A percentile compares a stretch with the other conserved stretches of the same genome.
Conservation (phyloP, 2,888 invertebrate genomes). For the Ochropleura leucogaster region DNA sequence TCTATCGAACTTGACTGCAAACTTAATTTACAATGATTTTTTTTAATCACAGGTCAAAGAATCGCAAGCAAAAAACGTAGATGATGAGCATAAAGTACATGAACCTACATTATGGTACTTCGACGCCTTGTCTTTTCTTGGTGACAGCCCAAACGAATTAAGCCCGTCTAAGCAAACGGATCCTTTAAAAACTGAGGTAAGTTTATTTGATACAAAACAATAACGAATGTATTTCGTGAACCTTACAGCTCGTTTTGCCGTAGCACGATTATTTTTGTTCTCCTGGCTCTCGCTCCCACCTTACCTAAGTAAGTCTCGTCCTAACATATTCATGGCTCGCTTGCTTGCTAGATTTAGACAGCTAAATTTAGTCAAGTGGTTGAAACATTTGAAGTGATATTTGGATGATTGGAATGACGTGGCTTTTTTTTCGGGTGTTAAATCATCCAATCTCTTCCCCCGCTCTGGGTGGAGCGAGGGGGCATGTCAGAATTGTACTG, state of each 20-base stretch:
- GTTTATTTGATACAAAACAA: not conserved
- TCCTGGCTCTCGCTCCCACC: not conserved
- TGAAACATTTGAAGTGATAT: not conserved
- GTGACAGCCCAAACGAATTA: slow-evolving; percentile 20
- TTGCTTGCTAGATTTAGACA: not conserved
- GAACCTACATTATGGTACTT: slow-evolving; percentile 40
- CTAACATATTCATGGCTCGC: too few relatives aligned
- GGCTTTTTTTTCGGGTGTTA: too few relatives aligned
- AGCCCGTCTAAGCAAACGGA: not conserved
- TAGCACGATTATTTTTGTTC: not conserved
- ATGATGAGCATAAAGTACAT: slow-evolving; percentile 11
- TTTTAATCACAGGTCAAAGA: slow-evolving; percentile 16
- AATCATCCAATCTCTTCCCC: too few relatives aligned
- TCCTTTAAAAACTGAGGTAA: slow-evolving; percentile 39
- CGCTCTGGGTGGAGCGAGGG: too few relatives aligned
- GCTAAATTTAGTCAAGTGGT: slow-evolving; percentile 10
- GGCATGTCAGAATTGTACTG: too few relatives aligned
- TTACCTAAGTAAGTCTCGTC: not conserved
- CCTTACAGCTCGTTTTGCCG: not conserved
- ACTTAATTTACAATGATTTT: not conserved
- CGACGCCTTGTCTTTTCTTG: slow-evolving; percentile 36
- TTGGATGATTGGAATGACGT: too few relatives aligned
- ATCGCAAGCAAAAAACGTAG: not conserved
- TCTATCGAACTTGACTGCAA: not conserved
- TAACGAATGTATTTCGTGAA: not conserved